Evolutionary conservation across 2,888 invertebrate species (phyloP), one percentile per base, ranked within the genome.

Genomic region (Chloromyia formosa): DNA sequence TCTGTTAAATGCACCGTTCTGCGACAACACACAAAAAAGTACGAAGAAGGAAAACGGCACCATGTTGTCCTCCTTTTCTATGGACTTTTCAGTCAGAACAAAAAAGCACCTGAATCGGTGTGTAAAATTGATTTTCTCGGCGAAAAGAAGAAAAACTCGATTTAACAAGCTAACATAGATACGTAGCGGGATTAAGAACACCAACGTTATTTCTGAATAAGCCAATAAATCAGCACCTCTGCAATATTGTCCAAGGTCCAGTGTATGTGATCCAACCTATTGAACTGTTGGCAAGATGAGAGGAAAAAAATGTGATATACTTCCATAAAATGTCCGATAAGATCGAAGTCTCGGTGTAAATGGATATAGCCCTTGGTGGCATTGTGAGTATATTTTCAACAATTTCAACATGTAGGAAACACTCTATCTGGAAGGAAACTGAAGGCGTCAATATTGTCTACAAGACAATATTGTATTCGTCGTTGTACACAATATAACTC

Each of bases 141-240:
- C 1, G 23, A 62, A 62, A 40, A 27, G 35, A 60, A 12, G 23
- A n/a, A 40, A 62, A 62, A 35, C 62, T 40, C 16, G 62, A n/a
- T 40, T 62, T 9, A 62, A 62, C 62, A 62, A 40, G 18, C 35
- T 27, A 27, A 10, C 61, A 61, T 61, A 14, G 27, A 27, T 35
- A 14, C 61, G 45, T 49, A 45, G 66, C 66, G 66, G 66, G 66
- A 66, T 42, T 66, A 71, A 71, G 35, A 71, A 58, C 71, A 71
- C 71, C 71, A 71, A 71, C 71, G 71, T 58, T 58, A 71, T 71
- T 56, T 71, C 40, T 12, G 40, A 56, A 71, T 54, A 66, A 56
- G 18, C 42, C 56, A 27, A 71, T 71, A 71, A 71, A 71, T 71
- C 71, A 71, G 71, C 71, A 71, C 71, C 71, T 71, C 71, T 71